Evolutionary conservation across 2,113 vertebrate species (phyloP).

Genomic region (Plectropomus leopardus): DNA sequence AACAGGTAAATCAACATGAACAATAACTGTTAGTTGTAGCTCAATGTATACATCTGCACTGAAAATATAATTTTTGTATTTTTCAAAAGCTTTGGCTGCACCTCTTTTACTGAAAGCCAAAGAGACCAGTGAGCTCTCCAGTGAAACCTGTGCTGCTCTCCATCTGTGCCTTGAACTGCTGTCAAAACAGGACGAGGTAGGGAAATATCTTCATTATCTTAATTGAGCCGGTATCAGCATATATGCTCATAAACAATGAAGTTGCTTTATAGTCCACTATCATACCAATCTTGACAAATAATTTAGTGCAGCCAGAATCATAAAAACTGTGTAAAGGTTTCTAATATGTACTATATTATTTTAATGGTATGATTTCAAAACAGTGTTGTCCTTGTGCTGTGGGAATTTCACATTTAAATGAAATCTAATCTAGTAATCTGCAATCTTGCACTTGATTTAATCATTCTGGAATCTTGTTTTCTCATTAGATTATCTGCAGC

Average conservation of each 20-base stretch:
- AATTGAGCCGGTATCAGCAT: not conserved
- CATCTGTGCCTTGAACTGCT: conserved; percentile 89
- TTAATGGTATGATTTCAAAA: conserved; percentile 2
- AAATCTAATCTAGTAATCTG: not conserved
- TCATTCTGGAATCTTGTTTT: not conserved
- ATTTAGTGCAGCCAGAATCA: not conserved
- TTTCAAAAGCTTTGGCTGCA: conserved; percentile 81
- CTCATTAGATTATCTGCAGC: conserved; percentile 3
- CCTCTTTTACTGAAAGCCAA: conserved; percentile 89
- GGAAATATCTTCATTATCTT: not conserved
- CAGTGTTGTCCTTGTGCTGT: not conserved
- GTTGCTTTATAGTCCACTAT: not conserved
- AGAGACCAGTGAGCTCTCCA: conserved; percentile 89
- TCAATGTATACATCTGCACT: not conserved
- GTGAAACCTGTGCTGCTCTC: conserved; percentile 89
- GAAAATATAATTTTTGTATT: not conserved
- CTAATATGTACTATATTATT: not conserved
- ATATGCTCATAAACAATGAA: not conserved
- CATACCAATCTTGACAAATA: not conserved
- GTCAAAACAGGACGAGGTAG: conserved; percentile 92
- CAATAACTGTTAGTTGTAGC: not conserved
- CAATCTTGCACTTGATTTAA: not conserved
- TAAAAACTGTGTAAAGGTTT: not conserved
- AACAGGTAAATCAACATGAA: not conserved
- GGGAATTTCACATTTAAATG: not conserved